Evolutionary conservation across 2,113 vertebrate genomes (phyloP), one percentile per base, ranked within the genome.

Genomic region (Solenodon paradoxus): DNA sequence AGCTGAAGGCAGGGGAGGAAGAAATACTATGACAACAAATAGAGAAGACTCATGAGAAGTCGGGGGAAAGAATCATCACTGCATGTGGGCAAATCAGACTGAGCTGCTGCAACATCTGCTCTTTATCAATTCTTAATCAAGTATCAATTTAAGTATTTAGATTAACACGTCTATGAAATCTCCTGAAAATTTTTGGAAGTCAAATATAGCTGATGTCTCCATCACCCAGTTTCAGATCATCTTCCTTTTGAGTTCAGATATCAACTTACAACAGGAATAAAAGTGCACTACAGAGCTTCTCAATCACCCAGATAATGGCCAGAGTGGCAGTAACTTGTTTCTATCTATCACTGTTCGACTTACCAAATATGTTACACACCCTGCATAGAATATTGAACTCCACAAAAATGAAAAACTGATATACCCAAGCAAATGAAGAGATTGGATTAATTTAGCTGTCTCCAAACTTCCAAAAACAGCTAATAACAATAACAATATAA

Each of bases 361-460:
- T 30, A 49, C 49, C 42, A 26, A 74, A n/a, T 20, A 7, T 24
- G 57, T 64, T 77, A 88, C 26, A 81, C 26, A 71, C 10, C 5
- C 64, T 90, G n/a, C 38, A 38, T 59, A 17, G 28, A 84, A 88
- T 38, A 57, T 3, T 32, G 32, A 96, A 66, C 28, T 74, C 82
- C n/a, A 32, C 12, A 69, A 92, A 97, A 92, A 68, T 47, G 35
- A 45, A 77, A 93, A 91, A 38, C 15, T 35, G 12, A 38, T 47
- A 64, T 64, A 75, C 53, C 7, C 3, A 28, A 47, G 80, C 53
- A 63, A 61, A 91, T 80, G 22, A 61, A 47, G 51, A 88, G 19
- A 90, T 9, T 32, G 10, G 83, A 66, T 53, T 47, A 94, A 94
- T 57, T 72, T 94, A 79, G 85, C 82, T 57, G 77, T 40, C 74